Evolutionary conservation across 2,113 vertebrate species (phyloP).

Genomic region (Monopterus albus): DNA sequence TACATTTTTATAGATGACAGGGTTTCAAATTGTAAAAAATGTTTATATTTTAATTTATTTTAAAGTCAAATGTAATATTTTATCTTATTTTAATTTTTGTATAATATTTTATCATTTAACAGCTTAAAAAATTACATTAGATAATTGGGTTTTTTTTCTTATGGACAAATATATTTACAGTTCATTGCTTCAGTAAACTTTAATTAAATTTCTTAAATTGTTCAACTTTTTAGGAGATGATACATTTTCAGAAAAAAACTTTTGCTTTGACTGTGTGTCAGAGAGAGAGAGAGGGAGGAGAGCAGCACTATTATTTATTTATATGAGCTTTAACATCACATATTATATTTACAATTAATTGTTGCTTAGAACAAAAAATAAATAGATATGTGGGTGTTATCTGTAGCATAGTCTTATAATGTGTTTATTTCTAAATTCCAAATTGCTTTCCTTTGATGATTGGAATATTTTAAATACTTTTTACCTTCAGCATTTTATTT

Average conservation of each 20-base stretch:
- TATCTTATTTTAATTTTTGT: no score
- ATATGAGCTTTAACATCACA: neutral
- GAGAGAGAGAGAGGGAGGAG: neutral
- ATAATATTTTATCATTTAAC: no score
- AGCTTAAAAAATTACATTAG: neutral
- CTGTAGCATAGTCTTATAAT: neutral
- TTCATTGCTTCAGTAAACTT: neutral
- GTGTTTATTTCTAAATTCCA: neutral
- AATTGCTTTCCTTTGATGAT: neutral
- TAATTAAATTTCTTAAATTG: neutral
- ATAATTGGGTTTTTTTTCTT: neutral
- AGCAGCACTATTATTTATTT: neutral
- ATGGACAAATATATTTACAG: neutral
- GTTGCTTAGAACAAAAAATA: neutral
- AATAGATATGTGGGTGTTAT: neutral
- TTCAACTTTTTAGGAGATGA: neutral
- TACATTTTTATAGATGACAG: no score
- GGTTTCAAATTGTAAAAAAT: no score
- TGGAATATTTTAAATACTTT: neutral
- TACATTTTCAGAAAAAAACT: no score
- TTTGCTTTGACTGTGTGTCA: neutral
- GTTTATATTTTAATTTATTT: no score
- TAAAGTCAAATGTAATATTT: no score
- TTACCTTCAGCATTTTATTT: constrained; percentile 8
- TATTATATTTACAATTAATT: constrained; percentile 4